A percentile compares a stretch with the other conserved stretches of the same genome.
Conservation (phyloP, 2,797 vertebrate genomes). For the Schizopygopsis pylzovi region DNA sequence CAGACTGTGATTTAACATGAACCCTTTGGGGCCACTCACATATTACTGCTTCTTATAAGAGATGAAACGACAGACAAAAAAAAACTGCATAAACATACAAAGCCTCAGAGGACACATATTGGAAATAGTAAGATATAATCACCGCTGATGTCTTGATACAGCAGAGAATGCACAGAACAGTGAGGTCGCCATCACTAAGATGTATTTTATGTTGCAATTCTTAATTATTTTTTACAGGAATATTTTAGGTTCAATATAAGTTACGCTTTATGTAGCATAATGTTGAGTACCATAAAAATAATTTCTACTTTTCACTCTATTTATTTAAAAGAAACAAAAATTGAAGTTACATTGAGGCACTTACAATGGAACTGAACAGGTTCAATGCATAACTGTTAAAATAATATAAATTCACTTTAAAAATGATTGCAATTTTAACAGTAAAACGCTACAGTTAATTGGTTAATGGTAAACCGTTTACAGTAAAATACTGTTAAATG, state of each 20-base stretch:
- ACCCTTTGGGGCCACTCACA: background rate
- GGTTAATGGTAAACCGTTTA: background rate
- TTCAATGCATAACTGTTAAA: background rate
- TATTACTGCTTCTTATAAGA: constrained; percentile 4
- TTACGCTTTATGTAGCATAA: background rate
- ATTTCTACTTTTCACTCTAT: background rate
- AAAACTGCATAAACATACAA: background rate
- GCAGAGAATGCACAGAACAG: background rate
- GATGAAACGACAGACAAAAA: background rate
- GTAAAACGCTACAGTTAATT: background rate
- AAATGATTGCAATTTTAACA: background rate
- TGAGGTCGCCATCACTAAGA: background rate
- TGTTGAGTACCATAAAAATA: background rate
- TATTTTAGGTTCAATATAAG: background rate
- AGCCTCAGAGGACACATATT: background rate
- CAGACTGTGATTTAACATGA: constrained; percentile 1
- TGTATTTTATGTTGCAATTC: background rate
- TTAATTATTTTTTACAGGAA: background rate
- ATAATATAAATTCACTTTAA: background rate
- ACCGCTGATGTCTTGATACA: background rate
- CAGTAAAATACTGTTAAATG: constrained; percentile 9
- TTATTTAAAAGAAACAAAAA: background rate
- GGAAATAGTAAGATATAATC: background rate
- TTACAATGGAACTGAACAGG: background rate
- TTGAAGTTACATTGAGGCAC: too few species aligned